phyloP scores from a whole-genome alignment of 2,888 invertebrate species.

The Neoaliturus tenellus region DNA sequence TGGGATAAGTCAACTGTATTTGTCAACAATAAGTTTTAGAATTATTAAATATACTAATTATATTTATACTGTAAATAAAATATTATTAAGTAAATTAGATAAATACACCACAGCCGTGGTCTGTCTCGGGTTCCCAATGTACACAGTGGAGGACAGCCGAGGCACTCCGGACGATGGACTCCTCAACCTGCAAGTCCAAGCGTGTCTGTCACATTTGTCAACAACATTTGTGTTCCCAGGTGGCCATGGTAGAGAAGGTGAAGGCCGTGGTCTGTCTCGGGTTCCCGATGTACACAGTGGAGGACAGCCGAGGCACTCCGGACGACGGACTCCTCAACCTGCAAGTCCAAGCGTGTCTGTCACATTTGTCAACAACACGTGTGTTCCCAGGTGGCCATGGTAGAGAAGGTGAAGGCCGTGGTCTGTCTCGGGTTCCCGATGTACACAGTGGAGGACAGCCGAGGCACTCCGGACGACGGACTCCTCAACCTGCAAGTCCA shows the following conservation, averaged over 20 bases:
- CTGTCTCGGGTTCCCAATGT: slow-evolving; percentile 86
- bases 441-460: slow-evolving; percentile 81
- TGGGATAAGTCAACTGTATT: no score
- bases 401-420: slow-evolving; percentile 83
- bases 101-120: no score
- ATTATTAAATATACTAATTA: no score
- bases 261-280: slow-evolving; percentile 86
- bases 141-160: slow-evolving; percentile 82
- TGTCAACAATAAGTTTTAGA: no score
- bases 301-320: slow-evolving; percentile 84
- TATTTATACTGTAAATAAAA: no score
- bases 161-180: slow-evolving; percentile 87
- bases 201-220: no score
- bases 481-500: slow-evolving; percentile 84
- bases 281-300: slow-evolving; percentile 84
- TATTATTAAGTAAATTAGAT: no score
- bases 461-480: slow-evolving; percentile 86
- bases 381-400: slow-evolving; percentile 77
- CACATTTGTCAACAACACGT: no score
- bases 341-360: slow-evolving; percentile 86
- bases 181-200: slow-evolving; percentile 81
- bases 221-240: slow-evolving; percentile 72
- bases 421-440: slow-evolving; percentile 88
- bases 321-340: slow-evolving; percentile 85
- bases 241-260: slow-evolving; percentile 83